phyloP scores from a whole-genome alignment of 2,797 vertebrate species.

The Cheirogaleus major region DNA sequence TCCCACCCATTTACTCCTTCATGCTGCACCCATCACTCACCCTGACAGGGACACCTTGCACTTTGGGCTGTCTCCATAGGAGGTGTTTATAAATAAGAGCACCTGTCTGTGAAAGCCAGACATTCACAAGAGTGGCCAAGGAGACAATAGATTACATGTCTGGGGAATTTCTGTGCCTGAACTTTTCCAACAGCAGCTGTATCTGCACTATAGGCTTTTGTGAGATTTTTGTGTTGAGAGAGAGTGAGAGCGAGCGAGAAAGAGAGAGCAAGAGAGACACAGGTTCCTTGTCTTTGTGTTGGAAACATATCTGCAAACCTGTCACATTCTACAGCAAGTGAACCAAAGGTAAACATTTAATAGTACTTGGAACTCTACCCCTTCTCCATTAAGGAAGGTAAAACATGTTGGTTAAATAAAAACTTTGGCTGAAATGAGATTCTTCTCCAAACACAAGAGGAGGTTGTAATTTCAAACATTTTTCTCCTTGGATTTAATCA shows the following conservation, averaged over 20 bases:
- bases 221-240: slow-evolving; percentile 44
- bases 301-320: slow-evolving; percentile 69
- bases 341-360: slow-evolving; percentile 77
- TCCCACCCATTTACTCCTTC: not conserved
- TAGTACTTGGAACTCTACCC: slow-evolving; percentile 54
- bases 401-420: slow-evolving; percentile 82
- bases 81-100: slow-evolving; percentile 52
- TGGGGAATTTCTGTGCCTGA: slow-evolving; percentile 1
- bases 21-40: not conserved
- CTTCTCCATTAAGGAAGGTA: slow-evolving; percentile 60
- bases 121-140: not conserved
- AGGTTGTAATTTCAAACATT: slow-evolving; percentile 77
- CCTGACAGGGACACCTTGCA: not conserved
- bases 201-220: not conserved
- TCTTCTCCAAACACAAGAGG: slow-evolving; percentile 73
- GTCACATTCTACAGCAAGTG: slow-evolving; percentile 68
- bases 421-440: slow-evolving; percentile 72
- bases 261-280: slow-evolving; percentile 11
- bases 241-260: not conserved
- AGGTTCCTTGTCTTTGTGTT: slow-evolving; percentile 59
- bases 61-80: slow-evolving; percentile 38
- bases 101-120: slow-evolving; percentile 49
- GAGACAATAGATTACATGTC: not conserved
- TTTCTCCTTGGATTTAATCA: slow-evolving; percentile 85
- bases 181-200: slow-evolving; percentile 55